These are phyloP conservation scores for Pseudonaja textilis DNA, from an alignment of 2,113 vertebrate genomes.

Conservation along the genomic window DNA sequence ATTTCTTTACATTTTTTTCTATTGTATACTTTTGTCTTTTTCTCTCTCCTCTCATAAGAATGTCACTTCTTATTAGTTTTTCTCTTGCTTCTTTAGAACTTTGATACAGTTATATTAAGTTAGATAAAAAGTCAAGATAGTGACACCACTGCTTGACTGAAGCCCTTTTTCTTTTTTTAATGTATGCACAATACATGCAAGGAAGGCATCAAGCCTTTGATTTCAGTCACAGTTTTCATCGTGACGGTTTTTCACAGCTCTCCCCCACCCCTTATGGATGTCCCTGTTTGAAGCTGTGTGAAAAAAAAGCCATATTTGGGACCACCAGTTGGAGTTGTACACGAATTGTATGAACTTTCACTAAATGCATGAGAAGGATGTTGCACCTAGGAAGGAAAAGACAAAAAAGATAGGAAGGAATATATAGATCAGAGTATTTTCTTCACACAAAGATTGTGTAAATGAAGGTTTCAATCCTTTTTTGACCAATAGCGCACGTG, in stretches of 20 bases:
- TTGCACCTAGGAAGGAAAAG: neutral
- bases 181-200: neutral
- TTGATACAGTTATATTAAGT: neutral
- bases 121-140: neutral
- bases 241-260: neutral
- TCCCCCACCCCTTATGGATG: neutral
- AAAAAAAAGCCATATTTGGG: neutral
- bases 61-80: neutral
- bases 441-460: neutral
- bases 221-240: neutral
- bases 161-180: neutral
- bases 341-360: neutral
- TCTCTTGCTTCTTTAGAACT: neutral
- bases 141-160: neutral
- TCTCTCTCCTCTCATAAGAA: neutral
- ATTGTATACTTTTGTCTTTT: neutral
- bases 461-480: slow-evolving; percentile 4
- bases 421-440: no score
- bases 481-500: neutral
- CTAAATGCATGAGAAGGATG: neutral
- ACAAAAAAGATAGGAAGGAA: neutral
- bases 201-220: neutral
- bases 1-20: neutral
- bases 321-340: neutral
- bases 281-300: neutral